Percentiles rank a stretch among this genome's conserved stretches.
phyloP scores from a whole-genome alignment of 2,113 vertebrate genomes.

The Antechinus flavipes region DNA sequence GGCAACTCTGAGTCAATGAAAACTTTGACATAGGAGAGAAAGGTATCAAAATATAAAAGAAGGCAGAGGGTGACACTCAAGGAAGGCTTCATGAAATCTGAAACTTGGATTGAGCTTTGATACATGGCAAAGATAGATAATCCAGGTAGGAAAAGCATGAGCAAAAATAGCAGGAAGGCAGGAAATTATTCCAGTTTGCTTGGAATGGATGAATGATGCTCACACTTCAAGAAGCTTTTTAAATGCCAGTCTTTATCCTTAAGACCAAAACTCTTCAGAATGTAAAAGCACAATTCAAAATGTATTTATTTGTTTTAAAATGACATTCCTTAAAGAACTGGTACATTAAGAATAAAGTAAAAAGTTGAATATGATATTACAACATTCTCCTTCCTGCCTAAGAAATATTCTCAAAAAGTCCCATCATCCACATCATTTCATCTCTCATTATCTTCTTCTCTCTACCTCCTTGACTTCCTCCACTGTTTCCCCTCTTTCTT shows the following conservation, averaged over 20 bases:
- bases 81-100: background rate
- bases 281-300: background rate
- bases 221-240: background rate
- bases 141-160: background rate
- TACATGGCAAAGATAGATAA: background rate
- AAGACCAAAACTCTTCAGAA: background rate
- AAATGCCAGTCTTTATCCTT: background rate
- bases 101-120: background rate
- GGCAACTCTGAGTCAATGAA: slow-evolving; percentile 14
- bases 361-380: background rate
- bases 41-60: background rate
- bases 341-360: background rate
- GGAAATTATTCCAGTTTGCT: background rate
- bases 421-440: background rate
- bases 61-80: background rate
- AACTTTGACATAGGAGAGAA: background rate
- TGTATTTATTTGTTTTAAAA: background rate
- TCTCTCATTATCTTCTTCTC: background rate
- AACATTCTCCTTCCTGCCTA: background rate
- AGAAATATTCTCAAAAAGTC: background rate
- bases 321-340: background rate
- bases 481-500: background rate
- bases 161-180: background rate
- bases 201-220: background rate
- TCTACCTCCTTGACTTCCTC: background rate